These are phyloP conservation scores for Conops quadrifasciatus DNA, from an alignment of 2,888 invertebrate species.

Conservation along the genomic window DNA sequence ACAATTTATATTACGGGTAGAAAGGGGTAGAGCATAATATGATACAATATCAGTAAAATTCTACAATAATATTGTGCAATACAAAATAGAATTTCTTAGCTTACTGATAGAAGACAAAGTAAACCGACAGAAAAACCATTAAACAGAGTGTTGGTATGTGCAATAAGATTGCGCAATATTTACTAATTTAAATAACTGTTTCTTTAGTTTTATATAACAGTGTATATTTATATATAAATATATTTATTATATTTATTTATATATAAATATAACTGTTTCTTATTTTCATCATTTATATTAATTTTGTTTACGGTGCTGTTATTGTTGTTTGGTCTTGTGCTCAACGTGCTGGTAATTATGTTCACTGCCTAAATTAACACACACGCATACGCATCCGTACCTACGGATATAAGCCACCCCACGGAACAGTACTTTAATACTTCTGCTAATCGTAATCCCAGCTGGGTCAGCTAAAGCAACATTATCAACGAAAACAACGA, in stretches of 20 bases:
- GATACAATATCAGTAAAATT: no score
- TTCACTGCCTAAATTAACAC: not conserved
- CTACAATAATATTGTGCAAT: no score
- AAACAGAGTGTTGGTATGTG: not conserved
- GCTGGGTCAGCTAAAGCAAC: not conserved
- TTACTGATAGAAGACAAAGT: no score
- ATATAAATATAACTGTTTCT: not conserved
- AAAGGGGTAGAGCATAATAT: no score
- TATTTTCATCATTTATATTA: not conserved
- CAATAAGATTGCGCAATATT: no score
- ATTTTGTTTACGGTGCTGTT: not conserved
- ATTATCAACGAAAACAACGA: constrained; percentile 12
- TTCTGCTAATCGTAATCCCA: constrained; percentile 9
- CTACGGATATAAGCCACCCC: not conserved
- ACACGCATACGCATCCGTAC: not conserved
- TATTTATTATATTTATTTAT: not conserved
- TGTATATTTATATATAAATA: no score
- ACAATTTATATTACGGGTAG: no score
- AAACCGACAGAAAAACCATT: not conserved
- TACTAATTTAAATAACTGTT: no score
- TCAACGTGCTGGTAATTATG: not conserved
- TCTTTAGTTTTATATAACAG: no score
- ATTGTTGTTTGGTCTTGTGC: not conserved
- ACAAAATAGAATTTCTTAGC: no score
- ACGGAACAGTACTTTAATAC: not conserved